phyloP scores from a whole-genome alignment of 2,888 invertebrate species.

The Leptopterna dolabrata region DNA sequence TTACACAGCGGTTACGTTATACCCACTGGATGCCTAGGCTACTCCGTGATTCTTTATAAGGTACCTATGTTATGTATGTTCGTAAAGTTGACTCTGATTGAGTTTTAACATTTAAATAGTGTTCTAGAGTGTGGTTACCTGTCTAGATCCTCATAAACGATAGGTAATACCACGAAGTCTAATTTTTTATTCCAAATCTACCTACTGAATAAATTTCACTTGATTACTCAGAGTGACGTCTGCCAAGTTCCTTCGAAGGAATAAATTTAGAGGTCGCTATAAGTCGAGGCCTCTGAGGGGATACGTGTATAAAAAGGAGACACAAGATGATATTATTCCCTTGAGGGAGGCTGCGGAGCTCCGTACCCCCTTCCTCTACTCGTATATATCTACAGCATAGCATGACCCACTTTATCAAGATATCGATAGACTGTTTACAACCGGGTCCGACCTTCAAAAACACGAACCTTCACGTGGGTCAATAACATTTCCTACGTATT shows the following conservation, averaged over 20 bases:
- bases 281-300: not conserved
- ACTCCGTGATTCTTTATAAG: too few relatives aligned
- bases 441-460: constrained; percentile 9
- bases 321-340: constrained; percentile 14
- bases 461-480: not conserved
- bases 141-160: too few relatives aligned
- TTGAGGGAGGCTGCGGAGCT: not conserved
- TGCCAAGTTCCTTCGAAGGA: not conserved
- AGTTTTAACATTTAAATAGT: too few relatives aligned
- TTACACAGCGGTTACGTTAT: too few relatives aligned
- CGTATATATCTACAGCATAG: not conserved
- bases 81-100: too few relatives aligned
- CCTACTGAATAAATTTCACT: not conserved
- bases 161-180: too few relatives aligned
- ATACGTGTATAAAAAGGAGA: not conserved
- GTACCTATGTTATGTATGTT: too few relatives aligned
- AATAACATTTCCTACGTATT: not conserved
- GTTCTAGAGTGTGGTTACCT: too few relatives aligned
- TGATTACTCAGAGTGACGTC: not conserved
- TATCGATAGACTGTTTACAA: constrained; percentile 26
- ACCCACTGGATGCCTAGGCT: too few relatives aligned
- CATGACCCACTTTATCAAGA: constrained; percentile 14
- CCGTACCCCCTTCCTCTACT: not conserved
- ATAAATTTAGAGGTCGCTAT: not conserved
- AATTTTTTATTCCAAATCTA: too few relatives aligned